Base-by-base conservation (phyloP, 2,797 vertebrate species). In the Pagetopsis macropterus region DNA sequence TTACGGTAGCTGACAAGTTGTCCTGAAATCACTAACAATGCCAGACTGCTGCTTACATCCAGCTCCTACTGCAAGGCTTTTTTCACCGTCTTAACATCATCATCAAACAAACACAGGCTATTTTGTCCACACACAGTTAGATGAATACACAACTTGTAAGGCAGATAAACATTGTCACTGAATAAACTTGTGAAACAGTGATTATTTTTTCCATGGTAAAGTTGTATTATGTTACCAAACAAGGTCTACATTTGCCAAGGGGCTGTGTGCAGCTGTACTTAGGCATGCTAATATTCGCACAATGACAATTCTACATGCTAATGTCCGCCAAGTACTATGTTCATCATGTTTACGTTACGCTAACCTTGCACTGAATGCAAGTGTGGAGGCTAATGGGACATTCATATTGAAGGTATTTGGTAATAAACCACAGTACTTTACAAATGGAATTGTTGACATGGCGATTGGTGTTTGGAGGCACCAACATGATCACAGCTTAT, bases 1-100 rank as follows among this genome's bases (percentile, higher is more conserved):
- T 85, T 88, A 86, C 74, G 83, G 67, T 75, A 70, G 75, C 80
- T 85, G 90, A 89, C 88, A 88, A 71, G 86, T 75, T 78, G 67
- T 81, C 87, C 79, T 77, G 48, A 84, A 85, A 84, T 65, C 49
- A 33, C 62, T 68, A 83, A 90, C 85, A 61, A 74, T 27, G 61
- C 54, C 65, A 73, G 37, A 65, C 72, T 76, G 74, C 74, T 44
- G 61, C 81, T 84, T 64, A 57, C 55, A 76, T 80, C 82, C 72
- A 61, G 75, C 70, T 83, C 21, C 16, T 40, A 67, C 56, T 68
- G 76, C 70, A 70, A 75, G 55, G 55, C 54, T 33, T 62, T 27
- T 19, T 62, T 60, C 50, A n/a, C 44, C 68, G 71, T 59, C 15
- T 57, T 84, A 55, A 71, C 75, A 66, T 78, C 57, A 44, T 50